These are phyloP conservation scores for Petrolisthes manimaculis DNA, from an alignment of 2,888 invertebrate genomes.

Conservation along the genomic window DNA sequence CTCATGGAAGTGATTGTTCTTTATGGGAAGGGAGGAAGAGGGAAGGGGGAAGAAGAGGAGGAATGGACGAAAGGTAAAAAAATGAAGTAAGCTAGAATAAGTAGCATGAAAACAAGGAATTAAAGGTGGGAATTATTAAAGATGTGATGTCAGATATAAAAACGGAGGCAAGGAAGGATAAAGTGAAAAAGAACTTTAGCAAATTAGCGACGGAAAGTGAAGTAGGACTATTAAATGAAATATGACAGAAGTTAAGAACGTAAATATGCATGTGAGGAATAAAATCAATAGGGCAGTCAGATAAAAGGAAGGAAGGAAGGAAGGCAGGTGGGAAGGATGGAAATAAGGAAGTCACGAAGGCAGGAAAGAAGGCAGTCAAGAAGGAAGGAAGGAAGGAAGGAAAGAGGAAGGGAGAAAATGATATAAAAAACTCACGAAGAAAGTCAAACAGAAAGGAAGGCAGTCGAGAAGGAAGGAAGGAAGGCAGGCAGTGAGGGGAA, in stretches of 20 bases:
- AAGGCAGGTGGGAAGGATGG: neutral
- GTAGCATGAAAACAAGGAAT: neutral
- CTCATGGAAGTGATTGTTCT: neutral
- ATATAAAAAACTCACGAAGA: neutral
- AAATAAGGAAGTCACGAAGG: neutral
- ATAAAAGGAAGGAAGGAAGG: neutral
- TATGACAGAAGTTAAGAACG: neutral
- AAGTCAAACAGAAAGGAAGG: neutral
- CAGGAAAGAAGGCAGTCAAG: neutral
- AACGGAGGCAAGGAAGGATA: neutral
- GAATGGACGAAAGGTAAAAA: neutral
- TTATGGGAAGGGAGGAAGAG: neutral
- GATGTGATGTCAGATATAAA: neutral
- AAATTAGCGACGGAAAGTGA: neutral
- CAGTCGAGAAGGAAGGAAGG: neutral
- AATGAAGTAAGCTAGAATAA: neutral
- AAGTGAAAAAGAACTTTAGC: neutral
- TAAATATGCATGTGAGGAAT: neutral
- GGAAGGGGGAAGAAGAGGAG: neutral
- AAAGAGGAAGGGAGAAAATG: neutral
- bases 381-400: neutral
- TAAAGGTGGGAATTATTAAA: neutral
- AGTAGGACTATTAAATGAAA: neutral
- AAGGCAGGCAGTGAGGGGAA: neutral
- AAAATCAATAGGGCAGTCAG: neutral